phyloP scores from a whole-genome alignment of 2,113 vertebrate genomes.

The Lanius collurio region DNA sequence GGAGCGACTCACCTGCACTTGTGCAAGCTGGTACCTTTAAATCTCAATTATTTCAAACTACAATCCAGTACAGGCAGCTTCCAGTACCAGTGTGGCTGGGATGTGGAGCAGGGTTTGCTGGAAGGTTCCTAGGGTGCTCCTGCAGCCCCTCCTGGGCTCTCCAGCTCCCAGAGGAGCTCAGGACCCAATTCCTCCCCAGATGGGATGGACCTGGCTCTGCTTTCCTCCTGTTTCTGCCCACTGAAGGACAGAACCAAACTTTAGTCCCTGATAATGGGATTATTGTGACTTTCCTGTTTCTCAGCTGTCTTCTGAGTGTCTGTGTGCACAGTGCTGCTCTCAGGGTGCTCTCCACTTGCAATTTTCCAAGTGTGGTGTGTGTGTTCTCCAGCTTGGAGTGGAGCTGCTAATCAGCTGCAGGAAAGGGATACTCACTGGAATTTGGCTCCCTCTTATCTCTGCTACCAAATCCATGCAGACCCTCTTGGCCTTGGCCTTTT shows the following conservation, averaged over 20 bases:
- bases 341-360: neutral
- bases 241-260: neutral
- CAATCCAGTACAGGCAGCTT: neutral
- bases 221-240: neutral
- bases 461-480: neutral
- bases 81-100: neutral
- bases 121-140: neutral
- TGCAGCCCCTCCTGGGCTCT: neutral
- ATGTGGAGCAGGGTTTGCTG: neutral
- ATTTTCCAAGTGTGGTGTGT: neutral
- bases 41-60: neutral
- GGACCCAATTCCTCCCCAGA: rapidly evolving
- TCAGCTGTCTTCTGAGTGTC: neutral
- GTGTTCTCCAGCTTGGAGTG: neutral
- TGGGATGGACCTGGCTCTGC: rapidly evolving
- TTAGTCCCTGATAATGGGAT: neutral
- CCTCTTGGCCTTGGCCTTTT: neutral
- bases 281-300: neutral
- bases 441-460: constrained; percentile 10
- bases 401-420: neutral
- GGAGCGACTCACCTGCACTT: rapidly evolving
- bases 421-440: neutral
- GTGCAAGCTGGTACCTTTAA: neutral
- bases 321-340: neutral
- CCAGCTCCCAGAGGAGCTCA: neutral